Evolutionary conservation across 2,888 invertebrate species (phyloP), one percentile per base, ranked within the genome.

Genomic region (Pogonocherus hispidulus): DNA sequence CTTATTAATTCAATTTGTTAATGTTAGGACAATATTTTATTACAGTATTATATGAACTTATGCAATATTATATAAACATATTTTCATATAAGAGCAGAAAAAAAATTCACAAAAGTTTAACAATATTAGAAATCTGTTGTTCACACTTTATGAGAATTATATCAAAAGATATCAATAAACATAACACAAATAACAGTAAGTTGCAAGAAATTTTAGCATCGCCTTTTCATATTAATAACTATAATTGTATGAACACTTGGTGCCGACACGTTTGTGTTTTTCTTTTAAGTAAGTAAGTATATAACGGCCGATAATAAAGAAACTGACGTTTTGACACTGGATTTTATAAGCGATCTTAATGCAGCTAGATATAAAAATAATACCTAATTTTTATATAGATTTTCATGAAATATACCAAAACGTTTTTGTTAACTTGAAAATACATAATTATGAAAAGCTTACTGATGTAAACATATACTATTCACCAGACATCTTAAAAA

Each of bases 181-280:
- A 56, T 9, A 41, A 37, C 2, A 44, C n/a, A 16, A 22, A 23
- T 44, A 23, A 6, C 56, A 23, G 18, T 14, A 56, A 41, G 20
- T 56, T 56, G 16, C 41, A 56, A 44, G 56, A 56, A 23, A 56
- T 56, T 41, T 32, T 56, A 23, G 56, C 56, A 23, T 41, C 56
- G 11, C 44, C 56, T 16, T 56, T 56, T 56, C 56, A 56, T 22
- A 56, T 56, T 23, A 56, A 44, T 56, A 11, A 20, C 20, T 56
- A 56, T 44, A 9, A 56, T 6, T 6, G 23, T 23, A 44, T 44
- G 22, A 20, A 23, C 41, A 16, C 16, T 23, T 56, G 56, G 56
- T 56, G 41, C 22, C 14, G 23, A 16, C 56, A 44, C 3, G 3
- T 56, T 22, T 35, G 56, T 22, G 16, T 20, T 41, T 56, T 56